Conservation (phyloP, 1,140 invertebrate species). For the Chymomyza costata region DNA sequence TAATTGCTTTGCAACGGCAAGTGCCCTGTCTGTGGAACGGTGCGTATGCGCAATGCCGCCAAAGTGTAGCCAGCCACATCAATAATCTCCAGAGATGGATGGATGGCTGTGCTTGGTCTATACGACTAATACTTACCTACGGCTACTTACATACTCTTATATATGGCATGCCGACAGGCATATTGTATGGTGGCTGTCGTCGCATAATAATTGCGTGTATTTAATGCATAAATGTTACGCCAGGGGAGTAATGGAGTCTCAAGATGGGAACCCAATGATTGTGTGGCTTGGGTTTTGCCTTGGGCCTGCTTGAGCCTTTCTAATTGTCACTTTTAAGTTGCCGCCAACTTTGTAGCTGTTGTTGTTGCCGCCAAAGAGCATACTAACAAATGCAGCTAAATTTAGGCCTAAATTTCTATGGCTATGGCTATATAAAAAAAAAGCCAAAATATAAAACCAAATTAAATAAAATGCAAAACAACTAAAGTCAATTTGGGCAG, state of each 20-base stretch:
- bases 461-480: conserved; percentile 18
- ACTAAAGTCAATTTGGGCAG: conserved; percentile 52
- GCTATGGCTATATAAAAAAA: conserved; percentile 4
- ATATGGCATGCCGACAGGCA: background rate
- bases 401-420: conserved; percentile 60
- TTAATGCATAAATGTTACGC: conserved; percentile 71
- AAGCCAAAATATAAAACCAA: no score
- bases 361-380: conserved; percentile 16
- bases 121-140: background rate
- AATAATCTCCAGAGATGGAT: conserved; percentile 68
- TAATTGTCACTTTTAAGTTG: conserved; percentile 62
- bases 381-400: no score
- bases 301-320: conserved; percentile 35
- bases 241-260: conserved; percentile 17
- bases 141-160: no score
- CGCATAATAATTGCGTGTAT: conserved; percentile 72
- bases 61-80: conserved; percentile 1
- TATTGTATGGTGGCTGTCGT: conserved; percentile 15
- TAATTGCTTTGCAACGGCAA: conserved; percentile 9
- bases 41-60: conserved; percentile 59
- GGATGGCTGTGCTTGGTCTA: no score
- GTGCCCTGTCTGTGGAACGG: conserved; percentile 33
- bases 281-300: no score
- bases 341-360: conserved; percentile 19
- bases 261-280: no score